Evolutionary conservation across 2,113 vertebrate species (phyloP).

Genomic region (Hemichromis elongatus): DNA sequence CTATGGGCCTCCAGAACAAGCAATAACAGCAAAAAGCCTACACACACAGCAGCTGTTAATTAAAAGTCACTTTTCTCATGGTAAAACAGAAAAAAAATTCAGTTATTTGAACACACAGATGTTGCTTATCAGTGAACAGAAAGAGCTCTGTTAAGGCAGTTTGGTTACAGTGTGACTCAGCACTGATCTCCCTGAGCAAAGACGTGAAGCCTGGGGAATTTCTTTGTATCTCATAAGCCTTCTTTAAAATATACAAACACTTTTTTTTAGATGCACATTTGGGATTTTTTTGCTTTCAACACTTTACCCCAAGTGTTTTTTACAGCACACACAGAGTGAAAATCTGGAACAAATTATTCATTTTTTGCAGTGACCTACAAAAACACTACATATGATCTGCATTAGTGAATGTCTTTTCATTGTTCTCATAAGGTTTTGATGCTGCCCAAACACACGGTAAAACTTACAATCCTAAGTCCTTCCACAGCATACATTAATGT

Average conservation of each 20-base stretch:
- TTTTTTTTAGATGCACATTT: neutral
- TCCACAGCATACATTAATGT: neutral
- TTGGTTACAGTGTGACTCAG: slow-evolving; percentile 61
- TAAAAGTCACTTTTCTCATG: neutral
- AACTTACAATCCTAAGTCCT: neutral
- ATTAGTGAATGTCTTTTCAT: neutral
- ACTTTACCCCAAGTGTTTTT: neutral
- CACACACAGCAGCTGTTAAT: neutral
- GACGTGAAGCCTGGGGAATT: slow-evolving; percentile 8
- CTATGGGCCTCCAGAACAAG: neutral
- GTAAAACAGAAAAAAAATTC: neutral
- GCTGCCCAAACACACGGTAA: neutral
- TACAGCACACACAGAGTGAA: neutral
- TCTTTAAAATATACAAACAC: neutral
- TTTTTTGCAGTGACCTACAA: neutral
- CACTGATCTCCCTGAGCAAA: slow-evolving; percentile 22
- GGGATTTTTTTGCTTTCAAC: neutral
- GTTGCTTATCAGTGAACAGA: slow-evolving; percentile 52
- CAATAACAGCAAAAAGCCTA: neutral
- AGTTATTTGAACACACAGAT: slow-evolving; percentile 55
- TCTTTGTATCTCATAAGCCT: neutral
- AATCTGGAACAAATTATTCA: neutral
- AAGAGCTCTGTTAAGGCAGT: slow-evolving; percentile 52
- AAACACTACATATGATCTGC: neutral
- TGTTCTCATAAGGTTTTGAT: neutral